Conservation (phyloP, 2,888 invertebrate genomes). For the Parapristionchus giblindavisi region DNA sequence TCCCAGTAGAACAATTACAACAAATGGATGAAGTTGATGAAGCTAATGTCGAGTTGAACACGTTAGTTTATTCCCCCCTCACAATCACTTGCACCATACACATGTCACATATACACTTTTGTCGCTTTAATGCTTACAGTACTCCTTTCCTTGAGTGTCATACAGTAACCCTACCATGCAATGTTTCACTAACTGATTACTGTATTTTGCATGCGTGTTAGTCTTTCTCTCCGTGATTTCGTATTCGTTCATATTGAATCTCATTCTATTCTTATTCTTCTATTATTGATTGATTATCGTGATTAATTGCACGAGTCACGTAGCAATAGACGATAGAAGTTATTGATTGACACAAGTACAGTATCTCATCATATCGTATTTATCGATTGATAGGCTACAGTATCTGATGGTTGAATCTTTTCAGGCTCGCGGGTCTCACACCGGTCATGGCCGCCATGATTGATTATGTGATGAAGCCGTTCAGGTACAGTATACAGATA, state of each 20-base stretch:
- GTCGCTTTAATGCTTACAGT: too few species aligned
- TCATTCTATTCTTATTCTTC: not conserved
- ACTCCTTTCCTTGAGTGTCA: too few species aligned
- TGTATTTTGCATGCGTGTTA: too few species aligned
- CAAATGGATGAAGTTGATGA: slow-evolving; percentile 9
- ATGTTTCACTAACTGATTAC: too few species aligned
- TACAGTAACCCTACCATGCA: too few species aligned
- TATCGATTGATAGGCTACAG: too few species aligned
- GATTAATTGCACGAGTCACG: slow-evolving; percentile 18
- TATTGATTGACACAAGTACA: too few species aligned
- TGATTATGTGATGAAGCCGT: slow-evolving; percentile 68
- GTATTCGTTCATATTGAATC: too few species aligned
- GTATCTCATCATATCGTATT: too few species aligned
- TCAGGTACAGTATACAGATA: slow-evolving; percentile 39
- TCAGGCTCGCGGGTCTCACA: slow-evolving; percentile 61
- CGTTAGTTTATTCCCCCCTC: slow-evolving; percentile 25
- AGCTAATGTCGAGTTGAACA: slow-evolving; percentile 19
- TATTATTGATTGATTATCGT: not conserved
- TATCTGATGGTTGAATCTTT: slow-evolving; percentile 2
- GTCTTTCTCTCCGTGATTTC: not conserved
- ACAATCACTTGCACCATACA: too few species aligned
- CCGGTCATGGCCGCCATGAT: slow-evolving; percentile 68
- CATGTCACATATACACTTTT: too few species aligned
- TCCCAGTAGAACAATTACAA: slow-evolving; percentile 19
- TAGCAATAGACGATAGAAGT: too few species aligned